These are phyloP conservation scores for Anser cygnoides DNA, from an alignment of 2,113 vertebrate genomes.

Conservation along the genomic window DNA sequence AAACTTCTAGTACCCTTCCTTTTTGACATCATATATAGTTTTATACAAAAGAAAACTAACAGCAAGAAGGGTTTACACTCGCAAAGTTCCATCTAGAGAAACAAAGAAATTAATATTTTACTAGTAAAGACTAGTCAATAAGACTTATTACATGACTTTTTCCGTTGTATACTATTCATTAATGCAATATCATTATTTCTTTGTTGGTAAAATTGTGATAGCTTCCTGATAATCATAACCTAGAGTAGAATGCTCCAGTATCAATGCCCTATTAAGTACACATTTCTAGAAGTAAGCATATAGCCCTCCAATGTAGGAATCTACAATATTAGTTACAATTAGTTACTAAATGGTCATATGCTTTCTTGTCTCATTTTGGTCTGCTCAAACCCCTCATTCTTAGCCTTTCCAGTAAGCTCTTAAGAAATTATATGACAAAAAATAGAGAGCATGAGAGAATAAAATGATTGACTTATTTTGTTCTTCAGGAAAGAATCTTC, in stretches of 20 bases:
- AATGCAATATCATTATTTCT: not conserved
- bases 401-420: not conserved
- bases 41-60: not conserved
- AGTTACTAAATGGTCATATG: not conserved
- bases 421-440: not conserved
- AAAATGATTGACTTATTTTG: not conserved
- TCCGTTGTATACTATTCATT: not conserved
- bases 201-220: not conserved
- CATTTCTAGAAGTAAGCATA: not conserved
- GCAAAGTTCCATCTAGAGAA: not conserved
- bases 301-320: not conserved
- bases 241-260: not conserved
- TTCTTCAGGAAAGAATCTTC: not conserved
- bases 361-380: not conserved
- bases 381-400: not conserved
- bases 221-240: not conserved
- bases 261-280: not conserved
- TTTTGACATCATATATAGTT: not conserved
- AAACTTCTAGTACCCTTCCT: not conserved
- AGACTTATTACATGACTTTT: not conserved
- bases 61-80: not conserved
- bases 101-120: not conserved
- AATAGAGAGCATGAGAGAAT: not conserved
- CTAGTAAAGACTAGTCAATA: not conserved
- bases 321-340: not conserved